Percentiles rank a stretch among this genome's conserved stretches.
Evolutionary conservation across 2,797 vertebrate genomes (phyloP).

Genomic region (Taeniopygia guttata): DNA sequence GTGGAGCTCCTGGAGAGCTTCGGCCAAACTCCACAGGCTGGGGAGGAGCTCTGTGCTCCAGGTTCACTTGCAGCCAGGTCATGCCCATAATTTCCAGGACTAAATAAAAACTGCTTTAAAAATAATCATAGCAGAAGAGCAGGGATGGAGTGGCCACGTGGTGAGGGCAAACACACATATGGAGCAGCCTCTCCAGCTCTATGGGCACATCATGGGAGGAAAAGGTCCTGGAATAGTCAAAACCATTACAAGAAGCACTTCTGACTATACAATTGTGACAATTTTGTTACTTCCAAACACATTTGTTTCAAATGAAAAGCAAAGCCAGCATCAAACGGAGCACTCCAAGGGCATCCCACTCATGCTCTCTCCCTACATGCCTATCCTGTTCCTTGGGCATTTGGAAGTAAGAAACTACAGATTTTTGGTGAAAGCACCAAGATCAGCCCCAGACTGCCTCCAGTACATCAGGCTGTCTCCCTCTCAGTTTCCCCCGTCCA

Average conservation of each 20-base stretch:
- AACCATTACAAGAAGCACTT: neutral
- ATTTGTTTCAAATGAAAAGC: neutral
- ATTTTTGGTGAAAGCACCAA: neutral
- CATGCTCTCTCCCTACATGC: neutral
- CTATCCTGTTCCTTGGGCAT: neutral
- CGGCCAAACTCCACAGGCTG: neutral
- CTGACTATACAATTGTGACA: neutral
- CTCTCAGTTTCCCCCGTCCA: accelerated
- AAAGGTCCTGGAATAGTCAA: neutral
- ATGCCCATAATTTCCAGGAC: neutral
- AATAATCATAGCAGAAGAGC: neutral
- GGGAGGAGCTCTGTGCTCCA: neutral
- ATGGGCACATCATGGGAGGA: accelerated
- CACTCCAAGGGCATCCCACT: neutral
- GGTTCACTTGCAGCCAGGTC: neutral
- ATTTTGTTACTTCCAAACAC: neutral
- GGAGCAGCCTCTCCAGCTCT: neutral
- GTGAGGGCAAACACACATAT: neutral
- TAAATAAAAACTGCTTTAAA: neutral
- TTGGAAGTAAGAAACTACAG: neutral
- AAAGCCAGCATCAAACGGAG: neutral
- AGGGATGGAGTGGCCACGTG: accelerated
- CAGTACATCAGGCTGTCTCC: neutral
- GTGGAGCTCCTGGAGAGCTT: neutral
- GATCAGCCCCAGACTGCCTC: neutral